Evolutionary conservation across 2,888 invertebrate genomes (phyloP), one percentile per base, ranked within the genome.

Genomic region (Agapetus fuscipes): DNA sequence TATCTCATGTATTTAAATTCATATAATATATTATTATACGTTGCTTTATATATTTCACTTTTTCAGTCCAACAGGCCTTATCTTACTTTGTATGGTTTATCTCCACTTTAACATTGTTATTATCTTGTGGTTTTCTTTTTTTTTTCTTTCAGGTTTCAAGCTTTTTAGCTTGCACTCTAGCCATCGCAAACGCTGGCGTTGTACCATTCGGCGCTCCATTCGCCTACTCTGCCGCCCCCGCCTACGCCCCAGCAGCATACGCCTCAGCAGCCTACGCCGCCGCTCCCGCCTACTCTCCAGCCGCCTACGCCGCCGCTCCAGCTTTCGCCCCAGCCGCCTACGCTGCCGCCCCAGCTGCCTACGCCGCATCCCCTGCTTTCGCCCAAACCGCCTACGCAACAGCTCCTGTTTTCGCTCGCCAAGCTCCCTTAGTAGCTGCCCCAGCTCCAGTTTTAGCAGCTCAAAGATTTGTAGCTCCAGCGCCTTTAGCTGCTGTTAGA

Each of bases 141-240:
- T n/a, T n/a, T n/a, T n/a, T n/a, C n/a, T n/a, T n/a, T n/a, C n/a
- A 20, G 20, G 42, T 43, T 17, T 36, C 17, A 28, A 41, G 25
- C 39, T 40, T 47, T 37, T 30, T 37, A 39, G 46, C 29, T 17
- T 48, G 50, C 39, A 39, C 34, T 14, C 6, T 37, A 34, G 43
- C 41, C 9, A 30, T 29, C 37, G 48, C 48, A 39, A 46, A 51
- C 46, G 52, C 59, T 54, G 58, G 59, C 53, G 55, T 63, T 46
- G 49, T 61, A 37, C n/a, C n/a, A n/a, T n/a, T n/a, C n/a, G n/a
- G n/a, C 25, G 58, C 54, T 31, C 57, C 55, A 45, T 62, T 58
- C 39, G 58, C 60, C 51, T 42, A 60, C 24, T 39, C 46, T 3
- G 39, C 39, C 11, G 43, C 49, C 17, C 46, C 44, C 10, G 42